Conservation (phyloP, 1,140 invertebrate species). For the Plutomurus gul region DNA sequence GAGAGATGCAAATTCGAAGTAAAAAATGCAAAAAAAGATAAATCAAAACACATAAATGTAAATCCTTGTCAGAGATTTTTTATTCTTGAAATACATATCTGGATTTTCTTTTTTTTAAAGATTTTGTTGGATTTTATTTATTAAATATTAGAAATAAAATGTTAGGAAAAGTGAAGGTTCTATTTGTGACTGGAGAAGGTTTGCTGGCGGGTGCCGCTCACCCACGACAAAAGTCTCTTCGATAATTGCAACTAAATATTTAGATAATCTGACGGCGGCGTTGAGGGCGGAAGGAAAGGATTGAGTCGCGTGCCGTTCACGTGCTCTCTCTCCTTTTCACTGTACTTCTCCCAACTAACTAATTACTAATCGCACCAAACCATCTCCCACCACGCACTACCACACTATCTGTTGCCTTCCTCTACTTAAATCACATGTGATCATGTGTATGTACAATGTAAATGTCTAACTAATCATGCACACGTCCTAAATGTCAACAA, state of each 20-base stretch:
- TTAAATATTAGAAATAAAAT: no score
- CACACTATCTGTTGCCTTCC: no score
- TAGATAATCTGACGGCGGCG: conserved; percentile 36
- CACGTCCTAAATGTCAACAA: no score
- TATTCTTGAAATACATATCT: no score
- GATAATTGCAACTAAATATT: conserved; percentile 53
- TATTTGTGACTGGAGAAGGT: not conserved
- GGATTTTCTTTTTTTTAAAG: no score
- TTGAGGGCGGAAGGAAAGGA: not conserved
- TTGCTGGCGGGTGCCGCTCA: not conserved
- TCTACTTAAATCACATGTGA: no score
- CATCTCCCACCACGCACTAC: no score
- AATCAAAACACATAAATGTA: not conserved
- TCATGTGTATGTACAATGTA: no score
- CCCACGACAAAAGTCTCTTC: not conserved
- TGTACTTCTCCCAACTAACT: conserved; percentile 9
- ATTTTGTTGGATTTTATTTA: no score
- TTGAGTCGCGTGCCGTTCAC: conserved; percentile 9
- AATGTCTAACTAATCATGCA: no score
- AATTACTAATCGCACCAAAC: no score
- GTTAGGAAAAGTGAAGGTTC: not conserved
- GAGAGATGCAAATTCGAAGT: not conserved
- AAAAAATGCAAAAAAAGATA: not conserved
- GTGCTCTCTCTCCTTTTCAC: conserved; percentile 8
- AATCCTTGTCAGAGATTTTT: not conserved